Conservation (phyloP, 2,797 vertebrate genomes). For the Oophaga sylvatica region DNA sequence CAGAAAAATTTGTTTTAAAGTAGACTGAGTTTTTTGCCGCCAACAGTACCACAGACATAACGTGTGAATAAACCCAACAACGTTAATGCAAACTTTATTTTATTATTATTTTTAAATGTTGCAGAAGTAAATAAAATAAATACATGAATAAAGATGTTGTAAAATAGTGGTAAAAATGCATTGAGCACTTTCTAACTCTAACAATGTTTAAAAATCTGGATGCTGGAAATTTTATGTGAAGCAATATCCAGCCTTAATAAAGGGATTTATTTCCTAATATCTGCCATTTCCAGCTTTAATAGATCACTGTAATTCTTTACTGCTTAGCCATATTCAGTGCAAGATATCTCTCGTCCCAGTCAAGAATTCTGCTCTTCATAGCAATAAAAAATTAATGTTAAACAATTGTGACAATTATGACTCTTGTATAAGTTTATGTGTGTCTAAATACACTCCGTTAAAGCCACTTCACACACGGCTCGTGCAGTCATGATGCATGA, state of each 20-base stretch:
- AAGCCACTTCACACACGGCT: conserved; percentile 15
- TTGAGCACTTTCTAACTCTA: neutral
- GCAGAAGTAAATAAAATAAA: neutral
- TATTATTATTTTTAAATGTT: neutral
- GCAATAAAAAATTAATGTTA: conserved; percentile 47
- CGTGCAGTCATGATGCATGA: neutral
- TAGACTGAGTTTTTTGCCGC: no score
- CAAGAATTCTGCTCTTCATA: conserved; percentile 20
- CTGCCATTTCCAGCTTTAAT: conserved; percentile 31
- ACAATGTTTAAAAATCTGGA: neutral
- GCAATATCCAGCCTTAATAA: conserved; percentile 2
- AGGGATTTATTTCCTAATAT: conserved; percentile 10
- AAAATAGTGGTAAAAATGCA: no score
- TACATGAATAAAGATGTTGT: neutral
- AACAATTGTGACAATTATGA: conserved; percentile 50
- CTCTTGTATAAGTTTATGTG: conserved; percentile 49
- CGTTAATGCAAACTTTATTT: neutral
- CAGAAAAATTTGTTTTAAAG: no score
- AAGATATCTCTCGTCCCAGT: neutral
- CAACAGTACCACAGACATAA: no score
- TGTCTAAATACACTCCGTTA: conserved; percentile 35
- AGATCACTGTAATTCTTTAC: conserved; percentile 33
- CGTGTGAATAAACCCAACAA: neutral
- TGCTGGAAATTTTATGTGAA: neutral
- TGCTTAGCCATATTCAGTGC: conserved; percentile 16